Conservation (phyloP, 2,888 invertebrate genomes). For the Thyatira batis region DNA sequence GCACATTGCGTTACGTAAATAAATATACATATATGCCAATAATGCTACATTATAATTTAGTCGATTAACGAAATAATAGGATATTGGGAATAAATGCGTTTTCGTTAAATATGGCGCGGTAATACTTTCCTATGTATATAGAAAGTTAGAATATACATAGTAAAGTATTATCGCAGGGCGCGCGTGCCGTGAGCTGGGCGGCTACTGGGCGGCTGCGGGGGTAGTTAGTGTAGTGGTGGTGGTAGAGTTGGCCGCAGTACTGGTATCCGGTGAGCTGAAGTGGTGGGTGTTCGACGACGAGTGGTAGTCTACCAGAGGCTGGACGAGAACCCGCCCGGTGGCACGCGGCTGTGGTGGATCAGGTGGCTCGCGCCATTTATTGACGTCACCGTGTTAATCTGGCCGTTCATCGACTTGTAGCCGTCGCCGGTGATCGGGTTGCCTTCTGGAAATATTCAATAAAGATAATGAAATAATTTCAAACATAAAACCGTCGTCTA, state of each 20-base stretch:
- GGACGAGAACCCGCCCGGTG: constrained; percentile 86
- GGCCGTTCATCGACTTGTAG: constrained; percentile 82
- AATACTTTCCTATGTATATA: constrained; percentile 30
- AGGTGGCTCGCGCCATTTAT: constrained; percentile 68
- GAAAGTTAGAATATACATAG: constrained; percentile 13
- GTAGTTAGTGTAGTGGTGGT: constrained; percentile 16
- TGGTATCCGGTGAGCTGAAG: constrained; percentile 17
- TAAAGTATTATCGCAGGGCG: constrained; percentile 34
- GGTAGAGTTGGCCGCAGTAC: constrained; percentile 23
- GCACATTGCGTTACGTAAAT: constrained; percentile 49
- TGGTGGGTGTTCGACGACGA: constrained; percentile 30
- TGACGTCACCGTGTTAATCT: constrained; percentile 79
- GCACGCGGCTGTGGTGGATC: constrained; percentile 82
- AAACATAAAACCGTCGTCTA: background rate
- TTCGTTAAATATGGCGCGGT: constrained; percentile 26
- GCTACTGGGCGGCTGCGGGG: constrained; percentile 26
- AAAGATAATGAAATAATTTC: background rate
- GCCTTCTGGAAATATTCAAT: constrained; percentile 72
- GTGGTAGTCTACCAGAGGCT: constrained; percentile 84
- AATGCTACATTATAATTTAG: constrained; percentile 54
- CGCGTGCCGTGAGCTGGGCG: constrained; percentile 34
- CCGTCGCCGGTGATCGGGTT: constrained; percentile 83
- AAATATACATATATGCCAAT: constrained; percentile 48
- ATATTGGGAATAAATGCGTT: constrained; percentile 66
- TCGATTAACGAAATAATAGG: constrained; percentile 46